A percentile compares a stretch with the other conserved stretches of the same genome.
Evolutionary conservation across 2,797 vertebrate species (phyloP).

Genomic region (Potorous gilbertii): DNA sequence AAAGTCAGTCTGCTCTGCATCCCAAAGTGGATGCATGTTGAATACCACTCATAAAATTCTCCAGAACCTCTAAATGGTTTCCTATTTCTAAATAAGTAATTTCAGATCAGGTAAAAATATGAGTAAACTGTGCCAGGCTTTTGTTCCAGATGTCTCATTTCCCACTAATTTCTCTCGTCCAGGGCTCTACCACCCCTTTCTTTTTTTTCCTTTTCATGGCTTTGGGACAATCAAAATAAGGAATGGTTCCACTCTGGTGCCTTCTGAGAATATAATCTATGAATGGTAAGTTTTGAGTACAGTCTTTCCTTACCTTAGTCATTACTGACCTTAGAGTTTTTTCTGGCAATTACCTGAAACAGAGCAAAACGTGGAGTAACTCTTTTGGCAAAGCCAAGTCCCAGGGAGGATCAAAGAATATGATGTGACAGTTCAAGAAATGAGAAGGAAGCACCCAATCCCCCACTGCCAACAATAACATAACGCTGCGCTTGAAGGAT

Average conservation of each 20-base stretch:
- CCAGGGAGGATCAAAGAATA: conserved; percentile 82
- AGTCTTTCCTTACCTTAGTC: conserved; percentile 74
- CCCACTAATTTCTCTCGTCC: conserved; percentile 74
- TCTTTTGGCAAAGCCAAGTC: conserved; percentile 73
- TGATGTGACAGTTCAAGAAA: conserved; percentile 80
- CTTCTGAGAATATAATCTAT: conserved; percentile 78
- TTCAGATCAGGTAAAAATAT: conserved; percentile 85
- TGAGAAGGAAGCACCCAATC: conserved; percentile 76
- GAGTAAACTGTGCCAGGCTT: conserved; percentile 85
- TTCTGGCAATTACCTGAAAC: conserved; percentile 81
- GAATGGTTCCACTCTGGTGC: conserved; percentile 79
- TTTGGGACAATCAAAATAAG: conserved; percentile 86
- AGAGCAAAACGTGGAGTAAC: conserved; percentile 74
- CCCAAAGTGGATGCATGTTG: conserved; percentile 66
- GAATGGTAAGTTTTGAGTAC: conserved; percentile 58
- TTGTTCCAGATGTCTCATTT: conserved; percentile 84
- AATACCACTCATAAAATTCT: conserved; percentile 80
- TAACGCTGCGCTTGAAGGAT: conserved; percentile 47
- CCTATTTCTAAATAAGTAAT: conserved; percentile 83
- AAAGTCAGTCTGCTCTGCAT: conserved; percentile 55
- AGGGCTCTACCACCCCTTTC: not conserved
- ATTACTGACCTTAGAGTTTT: conserved; percentile 69
- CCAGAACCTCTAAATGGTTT: conserved; percentile 80
- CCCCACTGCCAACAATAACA: conserved; percentile 83
- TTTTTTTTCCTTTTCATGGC: conserved; percentile 79